These are phyloP conservation scores for Chiridota heheva DNA, from an alignment of 35 echinoderm and acorn worm species.

Conservation along the genomic window DNA sequence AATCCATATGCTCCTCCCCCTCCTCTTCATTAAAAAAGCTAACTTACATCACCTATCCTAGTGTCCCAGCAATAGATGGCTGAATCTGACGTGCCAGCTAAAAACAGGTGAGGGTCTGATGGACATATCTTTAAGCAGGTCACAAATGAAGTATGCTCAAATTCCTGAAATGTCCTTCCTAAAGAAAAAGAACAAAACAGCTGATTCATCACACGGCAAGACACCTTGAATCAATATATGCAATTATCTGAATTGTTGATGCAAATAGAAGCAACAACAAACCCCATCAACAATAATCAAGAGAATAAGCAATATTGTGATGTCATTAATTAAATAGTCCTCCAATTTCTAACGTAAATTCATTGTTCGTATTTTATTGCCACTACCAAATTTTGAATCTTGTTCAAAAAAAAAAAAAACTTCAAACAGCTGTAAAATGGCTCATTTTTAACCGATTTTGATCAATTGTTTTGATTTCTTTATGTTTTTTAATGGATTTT, in stretches of 20 bases:
- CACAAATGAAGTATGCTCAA: conserved; percentile 69
- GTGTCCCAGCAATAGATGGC: conserved; percentile 89
- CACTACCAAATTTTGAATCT: too few species aligned
- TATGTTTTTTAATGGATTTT: too few species aligned
- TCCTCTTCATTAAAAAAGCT: too few species aligned
- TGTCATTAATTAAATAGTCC: background rate
- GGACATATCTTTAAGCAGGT: conserved; percentile 86
- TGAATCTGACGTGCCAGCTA: conserved; percentile 79
- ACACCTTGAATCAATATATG: background rate
- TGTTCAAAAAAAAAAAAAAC: too few species aligned
- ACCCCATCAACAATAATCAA: background rate
- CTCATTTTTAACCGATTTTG: too few species aligned
- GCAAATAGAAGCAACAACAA: background rate
- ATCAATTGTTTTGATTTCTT: too few species aligned
- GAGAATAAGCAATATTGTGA: background rate
- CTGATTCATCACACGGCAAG: background rate
- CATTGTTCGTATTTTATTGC: too few species aligned
- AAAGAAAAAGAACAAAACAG: conserved; percentile 7
- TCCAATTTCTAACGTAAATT: background rate
- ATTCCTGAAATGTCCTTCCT: conserved; percentile 72
- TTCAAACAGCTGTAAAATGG: too few species aligned
- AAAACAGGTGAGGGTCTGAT: conserved; percentile 65
- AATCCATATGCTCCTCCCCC: too few species aligned
- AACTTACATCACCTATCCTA: conserved; percentile 66
- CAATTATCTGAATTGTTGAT: background rate